Base-by-base conservation (phyloP, 1,140 invertebrate genomes). In the Zeugodacus cucurbitae region DNA sequence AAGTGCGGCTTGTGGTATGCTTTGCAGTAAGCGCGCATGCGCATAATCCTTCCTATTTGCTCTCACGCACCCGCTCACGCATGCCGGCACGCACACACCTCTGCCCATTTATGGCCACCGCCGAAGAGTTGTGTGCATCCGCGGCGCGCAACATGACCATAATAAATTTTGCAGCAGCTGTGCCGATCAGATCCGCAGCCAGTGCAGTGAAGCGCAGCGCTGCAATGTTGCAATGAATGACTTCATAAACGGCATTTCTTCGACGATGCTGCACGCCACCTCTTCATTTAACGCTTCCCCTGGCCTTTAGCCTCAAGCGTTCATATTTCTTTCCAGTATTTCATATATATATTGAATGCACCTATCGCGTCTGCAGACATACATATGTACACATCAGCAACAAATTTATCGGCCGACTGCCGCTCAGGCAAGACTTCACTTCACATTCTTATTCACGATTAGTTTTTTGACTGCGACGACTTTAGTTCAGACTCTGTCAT, bases 81-180 rank as follows among this genome's bases (percentile, higher is more conserved):
- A 82, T 82, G 74, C 74, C 74, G n/a, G n/a, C 74, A 82, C 74
- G 74, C 74, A 82, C 41, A 82, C 74, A 82, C 74, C 74, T 82
- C 17, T 82, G 74, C n/a, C 74, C 74, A 82, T 82, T 82, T 82
- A 82, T 82, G 74, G 74, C 48, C 11, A 41, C n/a, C 8, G 74
- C 41, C 74, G 74, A 44, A 82, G 74, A 44, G 44, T 82, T 54
- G 41, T 48, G 74, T 48, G 44, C 37, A 82, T 82, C 74, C 41
- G 74, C 41, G 74, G 14, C 17, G 74, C n/a, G 74, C 37, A 29
- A 11, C 44, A 1, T 54, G 10, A 20, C 41, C 74, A 48, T 82
- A 82, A 82, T n/a, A 82, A 82, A 48, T 54, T 82, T 82, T 82
- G n/a, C 74, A 48, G 74, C 41, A 82, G 74, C 74, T 48, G 74